Base-by-base conservation (phyloP, 2,113 vertebrate species). In the human region DNA sequence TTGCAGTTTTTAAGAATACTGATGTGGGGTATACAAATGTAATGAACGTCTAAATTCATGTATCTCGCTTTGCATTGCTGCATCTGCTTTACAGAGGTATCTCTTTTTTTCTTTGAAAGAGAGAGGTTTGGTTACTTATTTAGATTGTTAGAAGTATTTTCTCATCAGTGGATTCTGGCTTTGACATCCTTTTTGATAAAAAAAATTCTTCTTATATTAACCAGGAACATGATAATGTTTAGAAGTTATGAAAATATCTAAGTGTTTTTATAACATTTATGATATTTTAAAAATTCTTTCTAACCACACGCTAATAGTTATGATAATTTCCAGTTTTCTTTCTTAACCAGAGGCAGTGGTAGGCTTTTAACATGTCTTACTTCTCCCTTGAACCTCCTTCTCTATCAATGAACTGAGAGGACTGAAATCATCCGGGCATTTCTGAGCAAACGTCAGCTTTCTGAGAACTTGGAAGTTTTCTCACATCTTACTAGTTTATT, bases 181-280 rank as follows among this genome's bases (percentile, higher is more conserved):
- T 92, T 96, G 68, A 93, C 5, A 76, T 8, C 5, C 30, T 86
- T 91, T 80, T 57, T 10, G 40, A 79, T 23, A 78, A 70, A 93
- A 92, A 90, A 82, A 94, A 83, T 76, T 45, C 73, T 89, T 93
- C 45, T 68, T 73, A 68, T 25, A 59, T 73, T 43, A 73, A 86
- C 35, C 59, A 96, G 40, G 9, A 94, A 94, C 8, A 66, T 30
- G 9, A 30, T 73, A 95, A 70, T 48, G 27, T 97, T 89, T 95
- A 68, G 38, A 96, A 89, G 48, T 70, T 96, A 94, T 89, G 50
- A 94, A 87, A 96, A 79, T 35, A 90, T 68, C 40, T 59, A 95
- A 89, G 68, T 91, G 23, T 13, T 92, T 97, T 73, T 75, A 43
- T 75, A 32, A 82, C 18, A 73, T 72, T 95, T 92, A 61, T 40